Evolutionary conservation across 2,797 vertebrate genomes (phyloP), one percentile per base, ranked within the genome.

Genomic region (Cynopterus sphinx): DNA sequence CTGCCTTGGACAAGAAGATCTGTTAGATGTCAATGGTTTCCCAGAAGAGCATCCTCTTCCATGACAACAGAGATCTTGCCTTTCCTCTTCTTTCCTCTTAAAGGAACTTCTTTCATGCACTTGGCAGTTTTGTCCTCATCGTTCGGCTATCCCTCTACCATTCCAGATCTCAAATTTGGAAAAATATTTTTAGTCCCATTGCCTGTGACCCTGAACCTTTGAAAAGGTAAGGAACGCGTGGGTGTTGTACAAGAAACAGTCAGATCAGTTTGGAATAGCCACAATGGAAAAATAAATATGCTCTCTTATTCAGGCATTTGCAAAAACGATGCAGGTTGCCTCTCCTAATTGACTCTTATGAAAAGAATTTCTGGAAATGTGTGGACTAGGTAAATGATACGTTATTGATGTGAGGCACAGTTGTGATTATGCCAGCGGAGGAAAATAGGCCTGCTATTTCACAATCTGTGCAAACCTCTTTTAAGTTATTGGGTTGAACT

Each of bases 151-250:
- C 87, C 87, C 84, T 67, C 43, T 49, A 33, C 36, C 53, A 41
- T 88, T 68, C 67, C 82, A 22, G 67, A 43, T 68, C 24, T 90
- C 49, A 46, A 17, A 75, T 78, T 51, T 70, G 78, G 75, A 92
- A 41, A 46, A 81, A 61, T 68, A 49, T 89, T 46, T 70, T 63
- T 17, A 78, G 67, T 68, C 36, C 19, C 43, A 10, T 77, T 87
- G 55, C 22, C 73, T 49, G 63, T 33, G 39, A 46, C 16, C 24
- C 31, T 3, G 1, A n/a, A 11, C 17, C 36, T 71, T 73, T 67
- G 84, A 26, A 73, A 82, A 68, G 61, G 24, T 15, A 51, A 59
- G 81, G 67, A 51, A 11, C 13, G 17, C 57, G 77, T 57, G 61
- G 36, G 3, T 78, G 9, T 33, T 61, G 36, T 28, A 17, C 1